These are phyloP conservation scores for Xiphydria camelus DNA, from an alignment of 2,888 invertebrate species.

Conservation along the genomic window DNA sequence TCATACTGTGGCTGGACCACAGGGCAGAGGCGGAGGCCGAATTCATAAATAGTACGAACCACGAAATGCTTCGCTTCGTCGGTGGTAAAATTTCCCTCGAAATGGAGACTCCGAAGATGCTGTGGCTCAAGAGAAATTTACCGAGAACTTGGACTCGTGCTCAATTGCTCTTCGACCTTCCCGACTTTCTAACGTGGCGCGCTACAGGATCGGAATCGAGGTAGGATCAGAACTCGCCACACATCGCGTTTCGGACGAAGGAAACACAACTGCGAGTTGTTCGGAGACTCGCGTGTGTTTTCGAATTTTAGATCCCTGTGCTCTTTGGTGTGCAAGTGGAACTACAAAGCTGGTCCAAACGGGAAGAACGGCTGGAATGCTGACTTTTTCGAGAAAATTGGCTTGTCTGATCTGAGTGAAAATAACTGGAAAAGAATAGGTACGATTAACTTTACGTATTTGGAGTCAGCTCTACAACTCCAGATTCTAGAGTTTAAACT, in stretches of 20 bases:
- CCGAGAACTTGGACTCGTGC: constrained; percentile 70
- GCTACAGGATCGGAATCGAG: constrained; percentile 76
- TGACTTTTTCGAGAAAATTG: constrained; percentile 73
- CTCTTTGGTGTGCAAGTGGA: constrained; percentile 94
- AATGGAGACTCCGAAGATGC: constrained; percentile 93
- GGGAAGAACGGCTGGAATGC: constrained; percentile 71
- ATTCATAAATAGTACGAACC: constrained; percentile 75
- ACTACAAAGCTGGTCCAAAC: constrained; percentile 72
- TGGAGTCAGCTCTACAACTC: no score
- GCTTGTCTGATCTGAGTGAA: constrained; percentile 73
- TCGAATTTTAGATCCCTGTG: constrained; percentile 76
- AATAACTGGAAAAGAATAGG: constrained; percentile 74
- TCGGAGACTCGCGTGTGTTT: no score
- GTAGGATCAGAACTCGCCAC: no score
- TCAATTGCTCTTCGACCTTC: constrained; percentile 84
- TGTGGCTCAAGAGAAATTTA: constrained; percentile 86
- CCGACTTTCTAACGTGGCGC: constrained; percentile 92
- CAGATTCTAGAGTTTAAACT: no score
- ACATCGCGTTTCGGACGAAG: no score
- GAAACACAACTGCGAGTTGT: no score
- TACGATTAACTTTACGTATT: no score
- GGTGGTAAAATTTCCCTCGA: constrained; percentile 94
- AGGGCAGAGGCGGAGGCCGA: constrained; percentile 80
- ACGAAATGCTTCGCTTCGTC: constrained; percentile 79
- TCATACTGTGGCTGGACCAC: constrained; percentile 94